Base-by-base conservation (phyloP, 2,888 invertebrate genomes). In the Lasioglossum oenotherae region DNA sequence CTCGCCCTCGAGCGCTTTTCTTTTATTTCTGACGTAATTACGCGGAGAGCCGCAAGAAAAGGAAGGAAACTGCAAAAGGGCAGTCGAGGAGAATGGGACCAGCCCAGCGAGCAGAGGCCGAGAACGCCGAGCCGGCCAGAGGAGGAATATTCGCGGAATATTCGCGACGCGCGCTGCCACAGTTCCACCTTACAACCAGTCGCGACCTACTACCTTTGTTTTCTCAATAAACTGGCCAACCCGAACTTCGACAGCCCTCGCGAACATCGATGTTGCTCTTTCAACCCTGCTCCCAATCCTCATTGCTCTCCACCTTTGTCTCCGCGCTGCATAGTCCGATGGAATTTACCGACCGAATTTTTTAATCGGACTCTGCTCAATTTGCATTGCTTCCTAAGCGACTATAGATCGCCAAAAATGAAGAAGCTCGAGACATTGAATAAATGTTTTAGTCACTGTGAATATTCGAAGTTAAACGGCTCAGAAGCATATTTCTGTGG, bases 11-110 rank as follows among this genome's bases (percentile, higher is more conserved):
- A 90, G 93, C 90, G 91, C 91, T 92, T 91, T 93, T 93, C 93
- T 92, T 93, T 93, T 91, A 93, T 92, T 92, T 88, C 92, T 88
- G 90, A 91, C 91, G 92, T 92, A 93, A 93, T 93, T 93, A 93
- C 92, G 90, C 89, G 88, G 86, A 89, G 92, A 88, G 84, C 86
- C 87, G 89, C 88, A 83, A 90, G 88, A 86, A 88, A 83, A 87
- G 83, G 81, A 85, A 78, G 80, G 80, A 86, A 81, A 85, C 88
- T 83, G 87, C 71, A 82, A 86, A 88, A 87, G 80, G 85, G 83
- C 74, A 73, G 78, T 76, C 60, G 71, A 67, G 82, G 74, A 82
- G 81, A 85, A 82, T 81, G 75, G 53, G 79, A 79, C 75, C 31
- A 64, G 46, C 71, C 71, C 57, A 12, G 57, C 35, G 23, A 23